These are phyloP conservation scores for Montipora cactus DNA, from an alignment of 64 coral and sea anemone species.

Conservation along the genomic window DNA sequence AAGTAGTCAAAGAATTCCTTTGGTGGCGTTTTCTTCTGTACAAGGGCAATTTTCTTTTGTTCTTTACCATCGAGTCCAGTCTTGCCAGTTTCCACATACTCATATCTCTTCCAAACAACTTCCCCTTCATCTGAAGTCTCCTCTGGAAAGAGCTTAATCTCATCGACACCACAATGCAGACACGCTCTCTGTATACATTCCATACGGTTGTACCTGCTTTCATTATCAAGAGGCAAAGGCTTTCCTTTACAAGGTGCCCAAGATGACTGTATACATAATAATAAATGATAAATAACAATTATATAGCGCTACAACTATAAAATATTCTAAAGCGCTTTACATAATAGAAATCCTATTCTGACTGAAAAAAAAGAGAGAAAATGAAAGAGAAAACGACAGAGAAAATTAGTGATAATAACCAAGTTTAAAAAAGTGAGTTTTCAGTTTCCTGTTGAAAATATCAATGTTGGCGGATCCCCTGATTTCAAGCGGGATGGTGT, in stretches of 20 bases:
- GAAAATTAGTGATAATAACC: too few relatives aligned
- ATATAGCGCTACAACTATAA: too few relatives aligned
- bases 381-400: too few relatives aligned
- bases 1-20: conserved; percentile 38
- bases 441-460: too few relatives aligned
- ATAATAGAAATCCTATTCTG: too few relatives aligned
- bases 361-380: too few relatives aligned
- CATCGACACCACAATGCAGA: conserved; percentile 1
- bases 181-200: conserved; percentile 24
- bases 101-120: conserved; percentile 19
- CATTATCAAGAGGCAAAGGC: conserved; percentile 5
- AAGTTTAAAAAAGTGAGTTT: too few relatives aligned
- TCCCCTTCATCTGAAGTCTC: neutral
- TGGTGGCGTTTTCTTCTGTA: conserved; percentile 25
- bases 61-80: conserved; percentile 43
- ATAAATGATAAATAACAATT: too few relatives aligned
- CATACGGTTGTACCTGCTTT: neutral
- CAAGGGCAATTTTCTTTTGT: conserved; percentile 61
- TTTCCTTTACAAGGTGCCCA: conserved; percentile 26
- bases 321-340: too few relatives aligned
- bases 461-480: too few relatives aligned
- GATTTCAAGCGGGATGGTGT: too few relatives aligned
- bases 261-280: neutral
- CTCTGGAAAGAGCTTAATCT: neutral
- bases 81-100: conserved; percentile 26